These are phyloP conservation scores for Micromys minutus DNA, from an alignment of 2,113 vertebrate genomes.

Conservation along the genomic window DNA sequence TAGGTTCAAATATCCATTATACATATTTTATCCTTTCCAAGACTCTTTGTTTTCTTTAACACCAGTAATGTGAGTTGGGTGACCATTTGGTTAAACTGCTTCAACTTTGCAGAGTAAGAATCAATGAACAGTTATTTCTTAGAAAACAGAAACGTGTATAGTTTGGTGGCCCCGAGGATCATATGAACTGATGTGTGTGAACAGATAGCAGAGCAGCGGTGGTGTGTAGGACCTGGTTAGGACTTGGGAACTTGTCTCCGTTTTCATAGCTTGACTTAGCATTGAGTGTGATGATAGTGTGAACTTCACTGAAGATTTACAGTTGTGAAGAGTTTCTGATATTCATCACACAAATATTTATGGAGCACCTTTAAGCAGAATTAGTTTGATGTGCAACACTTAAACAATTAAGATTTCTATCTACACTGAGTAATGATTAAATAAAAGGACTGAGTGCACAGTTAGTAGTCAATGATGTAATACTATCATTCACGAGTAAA, in stretches of 20 bases:
- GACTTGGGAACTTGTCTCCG: not conserved
- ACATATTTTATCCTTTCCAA: not conserved
- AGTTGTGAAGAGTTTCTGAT: not conserved
- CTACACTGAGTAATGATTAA: not conserved
- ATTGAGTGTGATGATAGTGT: not conserved
- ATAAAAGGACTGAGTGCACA: not conserved
- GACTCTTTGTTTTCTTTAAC: not conserved
- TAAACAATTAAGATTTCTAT: not conserved
- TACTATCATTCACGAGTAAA: not conserved
- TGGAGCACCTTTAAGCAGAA: not conserved
- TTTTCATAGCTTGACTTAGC: not conserved
- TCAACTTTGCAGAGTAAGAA: not conserved
- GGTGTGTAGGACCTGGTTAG: not conserved
- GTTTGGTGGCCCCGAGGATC: not conserved
- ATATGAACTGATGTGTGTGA: not conserved
- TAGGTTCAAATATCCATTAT: not conserved
- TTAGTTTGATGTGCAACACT: not conserved
- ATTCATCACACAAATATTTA: not conserved
- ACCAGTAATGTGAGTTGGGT: not conserved
- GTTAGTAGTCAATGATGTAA: not conserved
- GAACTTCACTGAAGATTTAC: not conserved
- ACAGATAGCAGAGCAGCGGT: not conserved
- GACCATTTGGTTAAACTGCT: constrained; percentile 4
- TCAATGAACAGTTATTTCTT: constrained; percentile 30
- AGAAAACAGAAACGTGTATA: not conserved